Percentiles rank a stretch among this genome's conserved stretches.
These are phyloP conservation scores for Tipula unca DNA, from an alignment of 2,888 invertebrate species.

Conservation along the genomic window DNA sequence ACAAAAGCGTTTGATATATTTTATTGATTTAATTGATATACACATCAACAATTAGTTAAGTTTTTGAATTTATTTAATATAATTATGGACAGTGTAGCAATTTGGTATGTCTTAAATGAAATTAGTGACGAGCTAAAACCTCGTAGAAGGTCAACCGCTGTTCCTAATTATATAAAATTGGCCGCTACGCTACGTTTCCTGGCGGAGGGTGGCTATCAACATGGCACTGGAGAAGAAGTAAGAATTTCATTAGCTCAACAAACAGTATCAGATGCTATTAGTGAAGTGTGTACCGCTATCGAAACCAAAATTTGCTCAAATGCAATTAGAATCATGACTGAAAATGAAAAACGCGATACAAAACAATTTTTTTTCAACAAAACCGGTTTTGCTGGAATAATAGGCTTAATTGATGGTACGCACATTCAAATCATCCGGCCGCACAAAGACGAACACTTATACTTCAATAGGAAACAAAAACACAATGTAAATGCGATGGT, in stretches of 20 bases:
- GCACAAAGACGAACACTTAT: background rate
- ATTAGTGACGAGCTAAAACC: background rate
- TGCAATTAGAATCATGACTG: background rate
- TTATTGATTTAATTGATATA: too few species aligned
- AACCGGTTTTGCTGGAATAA: background rate
- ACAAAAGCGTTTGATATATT: background rate
- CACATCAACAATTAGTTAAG: background rate
- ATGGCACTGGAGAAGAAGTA: background rate
- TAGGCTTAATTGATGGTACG: background rate
- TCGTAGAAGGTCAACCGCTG: background rate
- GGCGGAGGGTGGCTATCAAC: background rate
- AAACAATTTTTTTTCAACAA: background rate
- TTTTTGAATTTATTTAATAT: background rate
- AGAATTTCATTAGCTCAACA: background rate
- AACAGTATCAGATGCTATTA: background rate
- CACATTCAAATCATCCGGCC: background rate
- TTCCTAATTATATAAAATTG: too few species aligned
- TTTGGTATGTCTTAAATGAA: background rate
- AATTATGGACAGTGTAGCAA: background rate
- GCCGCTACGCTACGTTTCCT: background rate
- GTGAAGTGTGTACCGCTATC: background rate
- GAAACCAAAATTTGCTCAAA: background rate
- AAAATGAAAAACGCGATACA: background rate
- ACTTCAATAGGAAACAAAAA: background rate
- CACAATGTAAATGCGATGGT: conserved; percentile 22